Evolutionary conservation across 2,888 invertebrate species (phyloP).

Genomic region (Lysandra coridon): DNA sequence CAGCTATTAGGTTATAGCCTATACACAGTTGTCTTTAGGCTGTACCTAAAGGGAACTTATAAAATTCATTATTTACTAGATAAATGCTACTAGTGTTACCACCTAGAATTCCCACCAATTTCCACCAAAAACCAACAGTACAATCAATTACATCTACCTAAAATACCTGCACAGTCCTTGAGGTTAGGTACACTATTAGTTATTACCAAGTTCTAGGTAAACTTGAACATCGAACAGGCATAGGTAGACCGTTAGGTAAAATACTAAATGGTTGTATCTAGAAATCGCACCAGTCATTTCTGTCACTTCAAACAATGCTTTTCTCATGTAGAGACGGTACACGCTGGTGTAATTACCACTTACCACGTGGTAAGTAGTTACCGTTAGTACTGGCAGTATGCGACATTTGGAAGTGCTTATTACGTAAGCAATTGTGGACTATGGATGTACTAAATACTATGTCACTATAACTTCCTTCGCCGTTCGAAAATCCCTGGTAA

Average conservation of each 20-base stretch:
- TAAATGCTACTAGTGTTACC: no score
- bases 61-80: no score
- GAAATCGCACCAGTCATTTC: neutral
- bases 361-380: conserved; percentile 15
- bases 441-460: neutral
- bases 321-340: conserved; percentile 8
- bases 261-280: neutral
- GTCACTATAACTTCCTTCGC: neutral
- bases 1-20: no score
- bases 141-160: no score
- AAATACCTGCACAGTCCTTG: no score
- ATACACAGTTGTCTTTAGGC: no score
- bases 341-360: conserved; percentile 12
- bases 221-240: neutral
- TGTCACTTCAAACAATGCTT: conserved; percentile 5
- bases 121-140: no score
- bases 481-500: neutral
- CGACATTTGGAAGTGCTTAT: neutral
- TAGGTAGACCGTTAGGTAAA: neutral
- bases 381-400: conserved; percentile 20
- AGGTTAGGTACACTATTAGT: no score
- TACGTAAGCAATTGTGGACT: neutral
- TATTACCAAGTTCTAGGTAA: no score
- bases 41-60: no score
- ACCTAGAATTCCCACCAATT: no score